Percentiles rank a stretch among this genome's conserved stretches.
These are phyloP conservation scores for Taenaris catops DNA, from an alignment of 2,888 invertebrate genomes.

Conservation along the genomic window DNA sequence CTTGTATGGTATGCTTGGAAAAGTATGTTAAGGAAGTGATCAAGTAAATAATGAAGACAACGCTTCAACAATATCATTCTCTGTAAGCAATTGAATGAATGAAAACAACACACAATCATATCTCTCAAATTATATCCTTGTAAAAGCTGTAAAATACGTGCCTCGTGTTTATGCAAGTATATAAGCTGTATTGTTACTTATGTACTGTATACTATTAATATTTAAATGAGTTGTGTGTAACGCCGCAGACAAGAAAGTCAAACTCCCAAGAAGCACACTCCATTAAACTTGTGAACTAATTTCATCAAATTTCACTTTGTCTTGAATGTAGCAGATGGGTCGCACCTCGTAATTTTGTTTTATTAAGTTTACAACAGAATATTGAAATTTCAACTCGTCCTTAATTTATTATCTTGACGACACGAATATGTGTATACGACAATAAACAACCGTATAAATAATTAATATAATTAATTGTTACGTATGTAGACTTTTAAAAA, in stretches of 20 bases:
- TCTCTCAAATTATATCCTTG: too few relatives aligned
- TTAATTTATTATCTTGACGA: conserved; percentile 34
- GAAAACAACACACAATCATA: too few relatives aligned
- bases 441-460: too few relatives aligned
- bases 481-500: too few relatives aligned
- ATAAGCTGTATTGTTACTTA: conserved; percentile 11
- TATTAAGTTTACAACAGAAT: conserved; percentile 64
- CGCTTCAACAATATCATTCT: too few relatives aligned
- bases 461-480: too few relatives aligned
- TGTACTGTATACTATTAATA: conserved; percentile 17
- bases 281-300: conserved; percentile 71
- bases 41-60: too few relatives aligned
- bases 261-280: conserved; percentile 44
- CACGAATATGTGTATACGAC: conserved; percentile 10
- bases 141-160: too few relatives aligned
- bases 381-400: conserved; percentile 49
- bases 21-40: too few relatives aligned
- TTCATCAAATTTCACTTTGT: conserved; percentile 73
- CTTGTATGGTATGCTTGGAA: too few relatives aligned
- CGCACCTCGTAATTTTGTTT: conserved; percentile 65
- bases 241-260: conserved; percentile 27
- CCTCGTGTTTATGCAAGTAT: not conserved
- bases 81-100: too few relatives aligned
- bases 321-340: conserved; percentile 63
- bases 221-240: conserved; percentile 21